A percentile compares a stretch with the other conserved stretches of the same genome.
These are phyloP conservation scores for Protonibea diacanthus DNA, from an alignment of 2,797 vertebrate species.

Conservation along the genomic window DNA sequence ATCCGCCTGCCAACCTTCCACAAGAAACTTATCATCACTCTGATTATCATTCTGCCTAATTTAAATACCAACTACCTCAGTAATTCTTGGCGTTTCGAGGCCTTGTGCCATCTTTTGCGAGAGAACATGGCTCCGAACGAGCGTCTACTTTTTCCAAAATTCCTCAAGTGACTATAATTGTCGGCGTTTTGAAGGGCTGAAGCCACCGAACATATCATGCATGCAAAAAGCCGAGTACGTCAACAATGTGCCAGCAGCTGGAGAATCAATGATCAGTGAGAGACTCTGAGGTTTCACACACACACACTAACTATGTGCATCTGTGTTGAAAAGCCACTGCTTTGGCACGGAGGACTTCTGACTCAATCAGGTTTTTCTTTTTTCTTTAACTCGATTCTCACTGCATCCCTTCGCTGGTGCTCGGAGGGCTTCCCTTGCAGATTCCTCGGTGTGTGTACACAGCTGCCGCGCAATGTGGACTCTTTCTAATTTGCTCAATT, in stretches of 20 bases:
- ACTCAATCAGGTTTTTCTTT: slow-evolving; percentile 63
- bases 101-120: slow-evolving; percentile 4
- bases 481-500: slow-evolving; percentile 86
- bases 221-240: slow-evolving; percentile 40
- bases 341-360: slow-evolving; percentile 70
- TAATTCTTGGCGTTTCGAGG: slow-evolving; percentile 34
- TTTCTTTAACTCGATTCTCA: slow-evolving; percentile 60
- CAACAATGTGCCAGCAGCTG: slow-evolving; percentile 54
- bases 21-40: slow-evolving; percentile 19
- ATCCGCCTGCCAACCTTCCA: not conserved
- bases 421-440: slow-evolving; percentile 80
- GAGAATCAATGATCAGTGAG: slow-evolving; percentile 64
- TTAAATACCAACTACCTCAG: slow-evolving; percentile 18
- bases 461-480: slow-evolving; percentile 83
- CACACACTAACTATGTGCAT: slow-evolving; percentile 72
- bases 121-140: slow-evolving; percentile 28
- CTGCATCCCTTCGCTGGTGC: slow-evolving; percentile 68
- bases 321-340: slow-evolving; percentile 75
- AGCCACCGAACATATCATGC: slow-evolving; percentile 52
- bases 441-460: slow-evolving; percentile 86
- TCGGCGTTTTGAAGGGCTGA: slow-evolving; percentile 42
- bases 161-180: slow-evolving; percentile 53
- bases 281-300: slow-evolving; percentile 69
- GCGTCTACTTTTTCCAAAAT: slow-evolving; percentile 36
- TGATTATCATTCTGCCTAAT: slow-evolving; percentile 26